These are phyloP conservation scores for Aphaenogaster rudis DNA, from an alignment of 1,140 invertebrate genomes.

Conservation along the genomic window DNA sequence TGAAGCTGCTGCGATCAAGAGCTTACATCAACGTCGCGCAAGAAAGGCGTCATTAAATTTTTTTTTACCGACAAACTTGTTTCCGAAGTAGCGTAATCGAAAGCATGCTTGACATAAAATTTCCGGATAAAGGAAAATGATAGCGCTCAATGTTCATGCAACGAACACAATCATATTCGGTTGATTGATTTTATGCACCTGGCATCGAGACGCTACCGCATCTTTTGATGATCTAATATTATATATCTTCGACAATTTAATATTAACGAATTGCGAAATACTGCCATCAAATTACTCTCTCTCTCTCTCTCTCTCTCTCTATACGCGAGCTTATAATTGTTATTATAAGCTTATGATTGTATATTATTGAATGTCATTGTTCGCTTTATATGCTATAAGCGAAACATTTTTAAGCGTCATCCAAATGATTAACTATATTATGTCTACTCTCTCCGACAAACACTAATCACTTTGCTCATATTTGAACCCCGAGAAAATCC, in stretches of 20 bases:
- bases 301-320: neutral
- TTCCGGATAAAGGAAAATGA: neutral
- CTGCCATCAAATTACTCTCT: neutral
- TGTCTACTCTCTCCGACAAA: neutral
- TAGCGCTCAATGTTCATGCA: neutral
- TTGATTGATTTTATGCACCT: constrained; percentile 28
- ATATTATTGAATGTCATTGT: neutral
- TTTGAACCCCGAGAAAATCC: neutral
- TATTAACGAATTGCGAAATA: neutral
- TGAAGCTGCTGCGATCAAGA: neutral
- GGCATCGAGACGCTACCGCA: neutral
- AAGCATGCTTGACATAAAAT: neutral
- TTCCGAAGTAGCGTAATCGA: constrained; percentile 1
- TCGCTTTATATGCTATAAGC: neutral
- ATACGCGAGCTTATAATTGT: neutral
- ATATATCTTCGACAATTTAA: constrained; percentile 3
- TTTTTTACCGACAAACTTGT: neutral
- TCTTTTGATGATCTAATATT: constrained; percentile 23
- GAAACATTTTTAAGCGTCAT: neutral
- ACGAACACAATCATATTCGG: neutral
- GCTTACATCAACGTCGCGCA: neutral
- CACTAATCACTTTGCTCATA: constrained; percentile 17
- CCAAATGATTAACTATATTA: neutral
- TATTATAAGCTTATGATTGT: neutral
- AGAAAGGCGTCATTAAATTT: constrained; percentile 4